Evolutionary conservation across 2,888 invertebrate genomes (phyloP).

Genomic region (Calameuta pallipes): DNA sequence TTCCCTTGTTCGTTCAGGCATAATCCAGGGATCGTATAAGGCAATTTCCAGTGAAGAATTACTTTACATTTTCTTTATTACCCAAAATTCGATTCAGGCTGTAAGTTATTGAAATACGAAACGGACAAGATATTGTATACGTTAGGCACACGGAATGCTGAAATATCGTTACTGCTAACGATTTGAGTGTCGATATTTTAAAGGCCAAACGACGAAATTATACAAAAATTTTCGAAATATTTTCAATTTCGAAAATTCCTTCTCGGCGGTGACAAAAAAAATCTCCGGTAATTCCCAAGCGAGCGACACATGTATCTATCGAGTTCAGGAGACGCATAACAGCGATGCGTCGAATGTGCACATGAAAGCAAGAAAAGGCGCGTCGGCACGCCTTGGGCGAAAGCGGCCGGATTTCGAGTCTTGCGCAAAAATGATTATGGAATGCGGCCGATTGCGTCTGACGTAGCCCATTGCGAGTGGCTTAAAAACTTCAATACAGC

Average conservation of each 20-base stretch:
- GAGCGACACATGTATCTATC: not conserved
- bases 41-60: not conserved
- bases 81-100: not conserved
- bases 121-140: not conserved
- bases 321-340: not conserved
- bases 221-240: not conserved
- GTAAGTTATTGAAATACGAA: not conserved
- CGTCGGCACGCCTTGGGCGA: conserved; percentile 1
- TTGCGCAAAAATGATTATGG: conserved; percentile 6
- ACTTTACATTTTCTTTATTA: not conserved
- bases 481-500: not conserved
- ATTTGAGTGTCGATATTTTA: not conserved
- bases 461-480: not conserved
- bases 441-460: conserved; percentile 6
- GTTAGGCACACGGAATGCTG: not conserved
- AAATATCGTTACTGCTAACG: not conserved
- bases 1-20: not conserved
- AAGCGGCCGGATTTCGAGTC: conserved; percentile 4
- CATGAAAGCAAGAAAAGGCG: not conserved
- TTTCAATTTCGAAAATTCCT: not conserved
- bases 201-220: not conserved
- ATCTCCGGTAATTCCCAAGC: not conserved
- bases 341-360: not conserved
- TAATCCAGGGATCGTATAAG: not conserved
- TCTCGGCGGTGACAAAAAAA: not conserved